Percentiles rank a stretch among this genome's conserved stretches.
Conservation (phyloP, 23 tunicate species). For the Halocynthia roretzi region DNA sequence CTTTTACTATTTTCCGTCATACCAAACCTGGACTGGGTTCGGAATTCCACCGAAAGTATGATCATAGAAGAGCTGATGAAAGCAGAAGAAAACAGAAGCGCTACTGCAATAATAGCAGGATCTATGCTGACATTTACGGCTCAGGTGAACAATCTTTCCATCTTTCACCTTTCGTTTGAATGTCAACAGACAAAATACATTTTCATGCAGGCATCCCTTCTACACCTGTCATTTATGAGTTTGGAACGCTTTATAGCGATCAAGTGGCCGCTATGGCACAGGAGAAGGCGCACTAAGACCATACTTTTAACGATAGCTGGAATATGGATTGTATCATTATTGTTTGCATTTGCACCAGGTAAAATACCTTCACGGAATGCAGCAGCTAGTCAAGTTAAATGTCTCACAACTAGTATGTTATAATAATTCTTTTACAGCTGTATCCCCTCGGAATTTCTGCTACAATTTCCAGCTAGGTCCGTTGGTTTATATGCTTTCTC, state of each 20-base stretch:
- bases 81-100: background rate
- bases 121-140: conserved; percentile 8
- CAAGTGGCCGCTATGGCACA: conserved; percentile 19
- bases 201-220: conserved; percentile 15
- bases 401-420: background rate
- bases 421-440: background rate
- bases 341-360: conserved; percentile 20
- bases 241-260: conserved; percentile 18
- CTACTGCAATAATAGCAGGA: conserved; percentile 14
- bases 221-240: conserved; percentile 21
- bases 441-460: background rate
- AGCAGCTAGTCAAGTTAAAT: background rate
- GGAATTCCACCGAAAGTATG: background rate
- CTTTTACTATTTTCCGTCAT: conserved; percentile 1
- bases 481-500: background rate
- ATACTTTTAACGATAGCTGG: conserved; percentile 1
- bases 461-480: background rate
- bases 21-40: conserved; percentile 10
- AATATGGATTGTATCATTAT: conserved; percentile 15
- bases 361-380: background rate
- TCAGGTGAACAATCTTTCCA: conserved; percentile 12
- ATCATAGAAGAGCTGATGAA: background rate
- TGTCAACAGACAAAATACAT: background rate
- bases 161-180: background rate
- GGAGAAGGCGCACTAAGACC: background rate